Evolutionary conservation across 2,888 invertebrate genomes (phyloP).

Genomic region (Eupithecia centaureata): DNA sequence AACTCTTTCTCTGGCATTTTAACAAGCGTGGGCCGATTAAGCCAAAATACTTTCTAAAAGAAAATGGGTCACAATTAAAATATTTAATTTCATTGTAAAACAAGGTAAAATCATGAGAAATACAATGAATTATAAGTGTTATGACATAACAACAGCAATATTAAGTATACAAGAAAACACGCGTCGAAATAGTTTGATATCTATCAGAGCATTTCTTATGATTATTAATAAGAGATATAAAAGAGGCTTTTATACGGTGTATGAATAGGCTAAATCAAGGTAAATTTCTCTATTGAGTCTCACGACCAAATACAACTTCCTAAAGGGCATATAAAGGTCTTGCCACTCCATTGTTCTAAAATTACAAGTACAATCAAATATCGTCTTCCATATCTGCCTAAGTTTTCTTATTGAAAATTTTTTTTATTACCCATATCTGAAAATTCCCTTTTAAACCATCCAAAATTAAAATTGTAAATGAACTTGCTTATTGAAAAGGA

Average conservation of each 20-base stretch:
- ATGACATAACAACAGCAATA: too few species aligned
- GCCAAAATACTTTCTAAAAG: neutral
- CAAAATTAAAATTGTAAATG: too few species aligned
- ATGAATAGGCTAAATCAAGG: neutral
- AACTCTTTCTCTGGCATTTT: neutral
- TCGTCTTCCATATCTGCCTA: neutral
- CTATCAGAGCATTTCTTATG: neutral
- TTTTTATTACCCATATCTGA: neutral
- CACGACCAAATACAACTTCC: neutral
- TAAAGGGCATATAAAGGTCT: neutral
- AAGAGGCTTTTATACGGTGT: conserved; percentile 24
- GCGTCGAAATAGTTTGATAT: neutral
- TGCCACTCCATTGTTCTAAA: neutral
- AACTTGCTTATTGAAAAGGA: neutral
- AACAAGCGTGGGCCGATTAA: neutral
- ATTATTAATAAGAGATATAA: conserved; percentile 11
- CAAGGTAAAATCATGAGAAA: neutral
- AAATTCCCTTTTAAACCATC: too few species aligned
- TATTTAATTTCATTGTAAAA: too few species aligned
- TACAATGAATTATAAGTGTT: neutral
- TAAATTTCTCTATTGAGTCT: neutral
- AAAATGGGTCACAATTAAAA: too few species aligned
- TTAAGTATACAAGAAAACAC: too few species aligned
- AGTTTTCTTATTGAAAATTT: neutral
- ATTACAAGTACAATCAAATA: neutral